These are phyloP conservation scores for Gymnothorax javanicus DNA, from an alignment of 2,797 vertebrate species.

Conservation along the genomic window DNA sequence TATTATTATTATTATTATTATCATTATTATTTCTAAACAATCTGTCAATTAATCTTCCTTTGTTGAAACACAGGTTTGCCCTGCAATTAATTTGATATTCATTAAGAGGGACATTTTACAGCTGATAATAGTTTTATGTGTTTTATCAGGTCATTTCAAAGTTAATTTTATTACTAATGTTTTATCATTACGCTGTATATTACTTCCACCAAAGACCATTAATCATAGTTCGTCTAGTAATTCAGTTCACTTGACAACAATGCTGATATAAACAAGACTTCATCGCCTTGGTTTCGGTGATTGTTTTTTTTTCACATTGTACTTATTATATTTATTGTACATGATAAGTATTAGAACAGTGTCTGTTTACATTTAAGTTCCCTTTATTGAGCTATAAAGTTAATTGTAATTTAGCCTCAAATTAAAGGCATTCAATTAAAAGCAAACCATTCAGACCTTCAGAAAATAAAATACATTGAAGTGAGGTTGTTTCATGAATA, in stretches of 20 bases:
- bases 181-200: neutral
- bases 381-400: conserved; percentile 7
- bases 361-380: neutral
- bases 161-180: neutral
- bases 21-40: neutral
- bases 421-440: neutral
- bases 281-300: neutral
- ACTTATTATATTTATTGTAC: neutral
- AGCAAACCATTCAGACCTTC: neutral
- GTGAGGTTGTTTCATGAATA: conserved; percentile 17
- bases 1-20: neutral
- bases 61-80: neutral
- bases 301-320: neutral
- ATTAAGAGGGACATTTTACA: neutral
- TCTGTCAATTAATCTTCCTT: neutral
- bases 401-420: conserved; percentile 3
- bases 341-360: neutral
- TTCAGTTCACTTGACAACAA: neutral
- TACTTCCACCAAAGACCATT: neutral
- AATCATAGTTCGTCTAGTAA: neutral
- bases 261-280: neutral
- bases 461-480: conserved; percentile 6
- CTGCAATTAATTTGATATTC: neutral
- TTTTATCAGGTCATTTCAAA: neutral
- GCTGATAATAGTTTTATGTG: neutral